A percentile compares a stretch with the other conserved stretches of the same genome.
These are phyloP conservation scores for Danio albolineatus DNA, from an alignment of 2,797 vertebrate species.

Conservation along the genomic window DNA sequence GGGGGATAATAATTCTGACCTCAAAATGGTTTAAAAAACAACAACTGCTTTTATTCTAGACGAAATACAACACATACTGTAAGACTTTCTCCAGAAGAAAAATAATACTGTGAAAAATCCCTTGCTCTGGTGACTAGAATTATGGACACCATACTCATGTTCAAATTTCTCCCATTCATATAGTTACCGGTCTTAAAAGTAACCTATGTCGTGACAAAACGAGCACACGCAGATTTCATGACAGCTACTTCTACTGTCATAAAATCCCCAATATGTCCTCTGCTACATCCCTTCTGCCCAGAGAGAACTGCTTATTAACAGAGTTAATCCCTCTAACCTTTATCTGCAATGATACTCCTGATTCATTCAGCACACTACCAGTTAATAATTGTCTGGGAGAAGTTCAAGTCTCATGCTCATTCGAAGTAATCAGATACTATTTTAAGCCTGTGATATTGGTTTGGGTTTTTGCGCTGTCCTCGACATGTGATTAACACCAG, in stretches of 20 bases:
- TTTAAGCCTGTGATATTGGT: constrained; percentile 48
- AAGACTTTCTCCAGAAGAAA: too few relatives aligned
- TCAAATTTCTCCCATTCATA: background rate
- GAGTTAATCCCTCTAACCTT: constrained; percentile 50
- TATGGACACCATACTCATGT: too few relatives aligned
- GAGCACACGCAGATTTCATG: background rate
- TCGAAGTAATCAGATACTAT: constrained; percentile 35
- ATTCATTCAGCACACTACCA: constrained; percentile 32
- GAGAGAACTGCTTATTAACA: constrained; percentile 44
- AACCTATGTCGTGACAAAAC: constrained; percentile 2
- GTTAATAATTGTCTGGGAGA: constrained; percentile 44
- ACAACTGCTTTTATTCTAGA: too few relatives aligned
- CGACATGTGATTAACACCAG: constrained; percentile 44
- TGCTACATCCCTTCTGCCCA: constrained; percentile 11
- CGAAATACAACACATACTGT: too few relatives aligned
- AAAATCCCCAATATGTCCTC: background rate
- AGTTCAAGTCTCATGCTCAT: constrained; percentile 46
- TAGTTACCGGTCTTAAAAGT: background rate
- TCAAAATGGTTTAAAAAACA: too few relatives aligned
- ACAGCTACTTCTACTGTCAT: constrained; percentile 1
- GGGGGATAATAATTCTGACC: too few relatives aligned
- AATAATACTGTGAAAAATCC: too few relatives aligned
- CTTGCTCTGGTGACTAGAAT: too few relatives aligned
- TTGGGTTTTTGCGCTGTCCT: constrained; percentile 38
- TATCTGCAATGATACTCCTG: constrained; percentile 30